A percentile compares a stretch with the other conserved stretches of the same genome.
These are phyloP conservation scores for Drosophila nigromelanica DNA, from an alignment of 1,140 invertebrate species.

Conservation along the genomic window DNA sequence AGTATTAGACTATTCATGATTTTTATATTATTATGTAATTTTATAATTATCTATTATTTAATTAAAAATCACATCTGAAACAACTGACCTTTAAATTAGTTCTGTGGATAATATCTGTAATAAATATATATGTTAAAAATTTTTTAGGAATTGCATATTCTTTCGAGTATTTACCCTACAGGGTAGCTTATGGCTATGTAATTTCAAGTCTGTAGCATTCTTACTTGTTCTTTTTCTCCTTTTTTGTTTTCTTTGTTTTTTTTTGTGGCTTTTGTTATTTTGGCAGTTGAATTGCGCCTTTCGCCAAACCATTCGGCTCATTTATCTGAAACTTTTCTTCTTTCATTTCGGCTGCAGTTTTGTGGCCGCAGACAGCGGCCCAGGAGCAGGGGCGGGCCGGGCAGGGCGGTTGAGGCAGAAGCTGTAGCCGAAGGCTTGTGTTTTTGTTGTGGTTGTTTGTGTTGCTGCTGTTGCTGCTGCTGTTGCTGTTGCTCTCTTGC, in stretches of 20 bases:
- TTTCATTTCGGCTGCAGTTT: slow-evolving; percentile 60
- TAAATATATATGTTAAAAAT: too few relatives aligned
- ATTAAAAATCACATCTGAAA: too few relatives aligned
- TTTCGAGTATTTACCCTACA: not conserved
- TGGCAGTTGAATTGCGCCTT: slow-evolving; percentile 81
- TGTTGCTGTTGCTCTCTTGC: slow-evolving; percentile 25
- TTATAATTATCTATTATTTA: too few relatives aligned
- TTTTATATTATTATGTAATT: too few relatives aligned
- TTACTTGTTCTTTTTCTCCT: slow-evolving; percentile 12
- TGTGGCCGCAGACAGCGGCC: slow-evolving; percentile 12
- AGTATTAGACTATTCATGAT: too few relatives aligned
- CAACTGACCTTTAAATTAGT: too few relatives aligned
- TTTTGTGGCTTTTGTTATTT: slow-evolving; percentile 61
- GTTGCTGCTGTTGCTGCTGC: slow-evolving; percentile 9
- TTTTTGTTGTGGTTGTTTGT: slow-evolving; percentile 7
- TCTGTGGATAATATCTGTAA: too few relatives aligned
- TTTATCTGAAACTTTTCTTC: slow-evolving; percentile 78
- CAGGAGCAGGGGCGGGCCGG: not conserved
- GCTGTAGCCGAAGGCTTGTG: slow-evolving; percentile 9
- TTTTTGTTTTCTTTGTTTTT: slow-evolving; percentile 6
- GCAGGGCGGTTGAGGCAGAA: not conserved
- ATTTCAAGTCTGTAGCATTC: not conserved
- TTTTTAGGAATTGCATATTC: too few relatives aligned
- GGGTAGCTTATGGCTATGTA: slow-evolving; percentile 1
- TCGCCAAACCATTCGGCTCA: slow-evolving; percentile 79